Percentiles rank a stretch among this genome's conserved stretches.
These are phyloP conservation scores for Borostomias antarcticus DNA, from an alignment of 2,797 vertebrate species.

Conservation along the genomic window DNA sequence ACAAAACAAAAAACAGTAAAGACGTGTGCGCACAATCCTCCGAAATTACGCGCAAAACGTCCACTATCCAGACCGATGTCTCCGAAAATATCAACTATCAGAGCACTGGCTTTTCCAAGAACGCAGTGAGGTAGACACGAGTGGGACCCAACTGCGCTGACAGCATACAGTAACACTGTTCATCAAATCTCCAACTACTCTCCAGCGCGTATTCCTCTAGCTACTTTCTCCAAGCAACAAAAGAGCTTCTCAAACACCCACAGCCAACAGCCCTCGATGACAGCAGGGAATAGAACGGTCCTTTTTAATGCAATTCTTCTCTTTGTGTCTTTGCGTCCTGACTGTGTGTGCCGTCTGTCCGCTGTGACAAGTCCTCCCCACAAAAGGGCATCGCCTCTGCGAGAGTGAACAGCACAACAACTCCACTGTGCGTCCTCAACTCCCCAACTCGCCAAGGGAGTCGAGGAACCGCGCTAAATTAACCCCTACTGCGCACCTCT, in stretches of 20 bases:
- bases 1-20: neutral
- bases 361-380: conserved; percentile 66
- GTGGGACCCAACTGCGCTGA: conserved; percentile 33
- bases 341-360: conserved; percentile 72
- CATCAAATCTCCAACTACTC: conserved; percentile 36
- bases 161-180: conserved; percentile 42
- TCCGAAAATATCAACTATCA: conserved; percentile 25
- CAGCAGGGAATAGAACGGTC: conserved; percentile 59
- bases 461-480: conserved; percentile 45
- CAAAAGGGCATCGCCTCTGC: conserved; percentile 79
- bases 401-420: conserved; percentile 64
- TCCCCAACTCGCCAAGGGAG: conserved; percentile 38
- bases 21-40: neutral
- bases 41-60: neutral
- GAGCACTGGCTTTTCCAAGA: conserved; percentile 14
- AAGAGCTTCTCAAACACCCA: conserved; percentile 68
- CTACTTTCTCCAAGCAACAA: conserved; percentile 57
- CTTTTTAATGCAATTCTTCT: conserved; percentile 58
- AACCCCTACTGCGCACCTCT: conserved; percentile 69
- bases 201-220: conserved; percentile 53
- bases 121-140: conserved; percentile 24
- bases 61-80: neutral
- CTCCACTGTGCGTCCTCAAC: conserved; percentile 62
- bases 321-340: conserved; percentile 66
- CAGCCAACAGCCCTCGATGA: conserved; percentile 56